Percentiles rank a stretch among this genome's conserved stretches.
phyloP scores from a whole-genome alignment of 2,888 invertebrate genomes.

The Vanessa cardui region DNA sequence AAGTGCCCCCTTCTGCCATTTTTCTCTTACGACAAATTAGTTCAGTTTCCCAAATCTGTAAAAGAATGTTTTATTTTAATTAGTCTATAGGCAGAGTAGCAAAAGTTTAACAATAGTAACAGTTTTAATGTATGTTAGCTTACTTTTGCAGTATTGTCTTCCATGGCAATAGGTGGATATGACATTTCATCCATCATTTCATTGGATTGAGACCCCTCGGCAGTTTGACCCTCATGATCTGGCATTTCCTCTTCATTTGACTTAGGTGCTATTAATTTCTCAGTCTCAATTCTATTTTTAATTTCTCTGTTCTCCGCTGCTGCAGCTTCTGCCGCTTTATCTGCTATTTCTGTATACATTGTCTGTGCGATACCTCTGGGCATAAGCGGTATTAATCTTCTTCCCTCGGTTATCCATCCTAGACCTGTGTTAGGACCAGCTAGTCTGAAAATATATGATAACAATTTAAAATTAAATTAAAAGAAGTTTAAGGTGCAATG shows the following conservation, averaged over 20 bases:
- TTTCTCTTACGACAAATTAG: conserved; percentile 73
- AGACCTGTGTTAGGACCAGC: conserved; percentile 86
- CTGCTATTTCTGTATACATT: conserved; percentile 91
- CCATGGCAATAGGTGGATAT: conserved; percentile 73
- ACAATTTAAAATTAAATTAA: neutral
- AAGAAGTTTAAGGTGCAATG: no score
- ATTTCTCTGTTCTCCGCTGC: conserved; percentile 70
- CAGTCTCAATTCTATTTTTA: conserved; percentile 65
- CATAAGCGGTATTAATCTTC: conserved; percentile 91
- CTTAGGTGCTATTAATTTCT: conserved; percentile 64
- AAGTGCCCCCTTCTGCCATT: conserved; percentile 61
- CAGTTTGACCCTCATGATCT: conserved; percentile 62
- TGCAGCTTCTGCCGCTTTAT: conserved; percentile 85
- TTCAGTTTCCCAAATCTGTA: conserved; percentile 75
- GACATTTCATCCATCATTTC: conserved; percentile 61
- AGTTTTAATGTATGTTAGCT: conserved; percentile 28
- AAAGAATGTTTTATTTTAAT: neutral
- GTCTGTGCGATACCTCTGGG: conserved; percentile 93
- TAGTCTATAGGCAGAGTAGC: neutral
- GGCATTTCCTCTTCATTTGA: conserved; percentile 62
- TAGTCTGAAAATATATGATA: conserved; percentile 66
- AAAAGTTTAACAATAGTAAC: neutral
- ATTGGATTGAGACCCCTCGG: conserved; percentile 56
- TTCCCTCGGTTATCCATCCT: conserved; percentile 95
- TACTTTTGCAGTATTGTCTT: conserved; percentile 73